Evolutionary conservation across 2,797 vertebrate species (phyloP).

Genomic region (Phoeniculus purpureus): DNA sequence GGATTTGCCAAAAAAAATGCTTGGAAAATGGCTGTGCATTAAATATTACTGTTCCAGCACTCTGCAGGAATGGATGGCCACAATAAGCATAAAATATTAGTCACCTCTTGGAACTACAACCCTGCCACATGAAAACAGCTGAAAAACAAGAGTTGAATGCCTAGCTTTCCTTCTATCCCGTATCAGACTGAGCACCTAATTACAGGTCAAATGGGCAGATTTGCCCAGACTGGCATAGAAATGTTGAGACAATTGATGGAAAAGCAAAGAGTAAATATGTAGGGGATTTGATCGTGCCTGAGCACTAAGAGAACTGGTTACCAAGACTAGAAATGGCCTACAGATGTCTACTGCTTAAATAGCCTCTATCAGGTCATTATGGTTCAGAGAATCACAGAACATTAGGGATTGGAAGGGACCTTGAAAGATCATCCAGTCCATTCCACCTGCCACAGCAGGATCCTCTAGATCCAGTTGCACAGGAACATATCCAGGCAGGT

Average conservation of each 20-base stretch:
- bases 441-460: no score
- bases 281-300: not conserved
- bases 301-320: not conserved
- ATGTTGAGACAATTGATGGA: not conserved
- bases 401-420: no score
- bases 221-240: not conserved
- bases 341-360: not conserved
- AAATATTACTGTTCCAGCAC: not conserved
- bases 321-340: fast-evolving
- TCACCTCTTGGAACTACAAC: fast-evolving
- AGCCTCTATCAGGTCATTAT: not conserved
- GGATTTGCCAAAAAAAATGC: slow-evolving; percentile 19
- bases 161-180: not conserved
- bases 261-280: not conserved
- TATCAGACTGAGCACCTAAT: not conserved
- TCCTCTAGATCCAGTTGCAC: no score
- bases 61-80: not conserved
- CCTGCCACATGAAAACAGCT: fast-evolving
- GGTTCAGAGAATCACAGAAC: not conserved
- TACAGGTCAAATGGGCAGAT: not conserved
- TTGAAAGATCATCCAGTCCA: no score
- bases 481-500: no score
- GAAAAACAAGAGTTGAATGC: not conserved
- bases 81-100: not conserved
- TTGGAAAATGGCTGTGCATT: slow-evolving; percentile 7